These are phyloP conservation scores for Melieria picta DNA, from an alignment of 2,888 invertebrate genomes.

Conservation along the genomic window DNA sequence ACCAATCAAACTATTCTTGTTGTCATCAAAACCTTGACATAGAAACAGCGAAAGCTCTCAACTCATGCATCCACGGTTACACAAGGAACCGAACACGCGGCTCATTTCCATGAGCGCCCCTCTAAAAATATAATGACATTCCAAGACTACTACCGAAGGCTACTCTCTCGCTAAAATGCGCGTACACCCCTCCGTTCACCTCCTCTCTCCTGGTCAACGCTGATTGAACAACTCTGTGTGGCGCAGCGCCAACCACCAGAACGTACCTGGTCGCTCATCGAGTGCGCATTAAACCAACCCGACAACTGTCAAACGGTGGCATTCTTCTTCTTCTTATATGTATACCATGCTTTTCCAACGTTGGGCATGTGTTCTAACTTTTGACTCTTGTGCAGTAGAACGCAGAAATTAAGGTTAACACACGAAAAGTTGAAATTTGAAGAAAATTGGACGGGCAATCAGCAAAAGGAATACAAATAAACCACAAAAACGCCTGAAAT, in stretches of 20 bases:
- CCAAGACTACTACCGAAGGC: no score
- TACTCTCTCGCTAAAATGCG: no score
- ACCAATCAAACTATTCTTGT: no score
- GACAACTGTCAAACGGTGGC: constrained; percentile 32
- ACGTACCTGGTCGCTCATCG: neutral
- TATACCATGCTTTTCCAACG: constrained; percentile 55
- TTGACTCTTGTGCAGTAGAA: constrained; percentile 48
- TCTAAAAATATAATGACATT: no score
- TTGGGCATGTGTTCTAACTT: constrained; percentile 51
- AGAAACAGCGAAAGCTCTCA: no score
- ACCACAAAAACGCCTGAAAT: constrained; percentile 50
- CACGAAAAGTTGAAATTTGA: constrained; percentile 42
- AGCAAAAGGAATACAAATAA: constrained; percentile 40
- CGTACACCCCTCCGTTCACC: no score
- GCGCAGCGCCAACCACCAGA: neutral
- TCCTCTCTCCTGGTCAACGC: no score
- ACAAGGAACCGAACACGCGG: no score
- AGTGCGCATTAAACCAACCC: constrained; percentile 34
- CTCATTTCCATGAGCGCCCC: no score
- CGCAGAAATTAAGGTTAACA: constrained; percentile 62
- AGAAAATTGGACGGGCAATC: constrained; percentile 43
- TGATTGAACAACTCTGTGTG: neutral
- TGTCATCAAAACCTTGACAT: no score
- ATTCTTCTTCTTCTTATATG: constrained; percentile 54
- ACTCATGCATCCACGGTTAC: no score